phyloP scores from a whole-genome alignment of 2,888 invertebrate genomes.

The Litoditis marina region DNA sequence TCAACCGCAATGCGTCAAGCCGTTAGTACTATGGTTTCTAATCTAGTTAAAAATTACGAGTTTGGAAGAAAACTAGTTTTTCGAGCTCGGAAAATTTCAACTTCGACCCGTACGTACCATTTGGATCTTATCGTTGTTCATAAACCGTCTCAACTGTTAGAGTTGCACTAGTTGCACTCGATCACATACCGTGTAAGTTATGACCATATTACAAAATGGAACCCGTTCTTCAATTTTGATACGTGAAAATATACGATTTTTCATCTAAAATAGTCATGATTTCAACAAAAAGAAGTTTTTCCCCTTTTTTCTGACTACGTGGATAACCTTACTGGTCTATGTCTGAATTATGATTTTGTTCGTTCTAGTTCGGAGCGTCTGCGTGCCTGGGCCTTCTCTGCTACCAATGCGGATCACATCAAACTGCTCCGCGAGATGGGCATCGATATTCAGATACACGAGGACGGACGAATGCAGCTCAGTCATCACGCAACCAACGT shows the following conservation, averaged over 20 bases:
- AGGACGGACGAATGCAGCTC: conserved; percentile 86
- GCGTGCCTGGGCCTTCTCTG: conserved; percentile 67
- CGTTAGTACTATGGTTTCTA: conserved; percentile 17
- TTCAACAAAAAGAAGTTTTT: background rate
- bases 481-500: conserved; percentile 78
- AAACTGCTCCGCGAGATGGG: conserved; percentile 87
- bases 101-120: too few species aligned
- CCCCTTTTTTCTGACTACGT: too few species aligned
- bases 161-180: too few species aligned
- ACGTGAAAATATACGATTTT: background rate
- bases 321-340: too few species aligned
- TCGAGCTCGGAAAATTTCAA: too few species aligned
- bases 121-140: too few species aligned
- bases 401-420: conserved; percentile 83
- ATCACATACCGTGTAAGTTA: background rate
- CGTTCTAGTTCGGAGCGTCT: conserved; percentile 49
- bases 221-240: background rate
- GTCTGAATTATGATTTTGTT: background rate
- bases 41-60: background rate
- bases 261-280: too few species aligned
- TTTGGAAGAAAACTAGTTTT: too few species aligned
- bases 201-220: too few species aligned
- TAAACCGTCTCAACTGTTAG: too few species aligned
- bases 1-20: conserved; percentile 26
- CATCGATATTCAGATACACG: conserved; percentile 81